These are phyloP conservation scores for Ctena decussata DNA, from an alignment of 2,888 invertebrate genomes.

Conservation along the genomic window DNA sequence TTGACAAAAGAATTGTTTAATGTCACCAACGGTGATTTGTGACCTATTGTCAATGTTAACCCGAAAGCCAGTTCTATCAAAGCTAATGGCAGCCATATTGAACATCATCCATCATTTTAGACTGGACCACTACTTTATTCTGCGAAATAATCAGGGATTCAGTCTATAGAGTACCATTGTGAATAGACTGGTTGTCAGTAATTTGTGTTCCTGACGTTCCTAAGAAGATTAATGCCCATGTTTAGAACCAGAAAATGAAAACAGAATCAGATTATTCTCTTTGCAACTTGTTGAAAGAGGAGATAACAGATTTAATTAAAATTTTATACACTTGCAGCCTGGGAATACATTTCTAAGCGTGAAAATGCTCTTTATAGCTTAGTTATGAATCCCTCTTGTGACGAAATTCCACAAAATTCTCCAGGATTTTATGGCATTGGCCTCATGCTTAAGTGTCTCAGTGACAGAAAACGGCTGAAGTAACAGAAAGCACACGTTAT, in stretches of 20 bases:
- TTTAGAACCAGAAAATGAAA: background rate
- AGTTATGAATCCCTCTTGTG: too few relatives aligned
- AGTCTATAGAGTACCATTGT: background rate
- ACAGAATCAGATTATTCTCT: background rate
- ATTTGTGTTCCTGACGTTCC: background rate
- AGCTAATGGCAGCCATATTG: background rate
- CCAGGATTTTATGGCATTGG: too few relatives aligned
- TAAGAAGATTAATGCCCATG: background rate
- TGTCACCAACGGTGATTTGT: background rate
- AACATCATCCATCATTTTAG: slow-evolving; percentile 4
- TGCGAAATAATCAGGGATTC: background rate
- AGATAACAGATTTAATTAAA: background rate
- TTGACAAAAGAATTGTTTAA: background rate
- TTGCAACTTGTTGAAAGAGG: background rate
- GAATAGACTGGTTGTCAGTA: background rate
- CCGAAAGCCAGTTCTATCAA: background rate
- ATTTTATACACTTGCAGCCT: too few relatives aligned
- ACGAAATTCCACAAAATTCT: too few relatives aligned
- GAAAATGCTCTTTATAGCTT: too few relatives aligned
- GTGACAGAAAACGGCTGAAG: too few relatives aligned
- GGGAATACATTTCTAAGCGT: too few relatives aligned
- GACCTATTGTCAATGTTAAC: background rate
- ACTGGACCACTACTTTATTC: slow-evolving; percentile 4
- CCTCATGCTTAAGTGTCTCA: too few relatives aligned
- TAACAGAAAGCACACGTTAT: too few relatives aligned